Evolutionary conservation across 2,113 vertebrate genomes (phyloP).

Genomic region (Erythrocercus mccallii): DNA sequence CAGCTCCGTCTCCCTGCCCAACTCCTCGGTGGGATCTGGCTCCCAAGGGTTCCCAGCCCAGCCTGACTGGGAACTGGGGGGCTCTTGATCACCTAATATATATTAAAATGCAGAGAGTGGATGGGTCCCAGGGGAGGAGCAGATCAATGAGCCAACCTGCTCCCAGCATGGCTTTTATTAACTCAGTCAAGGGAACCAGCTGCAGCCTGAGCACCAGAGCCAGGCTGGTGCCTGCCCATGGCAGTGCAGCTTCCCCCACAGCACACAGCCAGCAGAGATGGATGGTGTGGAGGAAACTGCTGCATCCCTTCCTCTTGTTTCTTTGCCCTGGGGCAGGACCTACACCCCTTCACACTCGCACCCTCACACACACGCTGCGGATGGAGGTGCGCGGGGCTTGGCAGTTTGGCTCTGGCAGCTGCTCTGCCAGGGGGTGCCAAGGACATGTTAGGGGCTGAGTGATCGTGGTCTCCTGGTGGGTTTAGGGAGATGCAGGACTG

Average conservation of each 20-base stretch:
- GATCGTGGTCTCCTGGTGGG: background rate
- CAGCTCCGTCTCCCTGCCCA: background rate
- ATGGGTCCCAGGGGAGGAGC: background rate
- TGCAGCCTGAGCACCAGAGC: background rate
- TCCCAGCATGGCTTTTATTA: background rate
- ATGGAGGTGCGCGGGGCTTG: rapidly evolving
- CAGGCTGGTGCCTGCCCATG: background rate
- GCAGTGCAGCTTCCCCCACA: background rate
- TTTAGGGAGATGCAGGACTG: background rate
- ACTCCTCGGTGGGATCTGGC: background rate
- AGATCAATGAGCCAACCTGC: conserved; percentile 5
- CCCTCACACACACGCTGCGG: background rate
- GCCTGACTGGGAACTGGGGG: background rate
- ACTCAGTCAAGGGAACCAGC: background rate
- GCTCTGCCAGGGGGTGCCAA: background rate
- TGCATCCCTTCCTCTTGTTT: background rate
- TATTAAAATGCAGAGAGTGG: conserved; percentile 39
- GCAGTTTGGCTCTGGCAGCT: background rate
- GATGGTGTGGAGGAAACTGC: background rate
- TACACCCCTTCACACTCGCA: background rate
- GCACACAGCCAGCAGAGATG: background rate
- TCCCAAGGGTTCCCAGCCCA: background rate
- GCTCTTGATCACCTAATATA: background rate
- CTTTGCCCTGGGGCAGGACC: background rate
- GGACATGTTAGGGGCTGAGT: rapidly evolving